Evolutionary conservation across 2,888 invertebrate genomes (phyloP).

Genomic region (Apodemia duryi): DNA sequence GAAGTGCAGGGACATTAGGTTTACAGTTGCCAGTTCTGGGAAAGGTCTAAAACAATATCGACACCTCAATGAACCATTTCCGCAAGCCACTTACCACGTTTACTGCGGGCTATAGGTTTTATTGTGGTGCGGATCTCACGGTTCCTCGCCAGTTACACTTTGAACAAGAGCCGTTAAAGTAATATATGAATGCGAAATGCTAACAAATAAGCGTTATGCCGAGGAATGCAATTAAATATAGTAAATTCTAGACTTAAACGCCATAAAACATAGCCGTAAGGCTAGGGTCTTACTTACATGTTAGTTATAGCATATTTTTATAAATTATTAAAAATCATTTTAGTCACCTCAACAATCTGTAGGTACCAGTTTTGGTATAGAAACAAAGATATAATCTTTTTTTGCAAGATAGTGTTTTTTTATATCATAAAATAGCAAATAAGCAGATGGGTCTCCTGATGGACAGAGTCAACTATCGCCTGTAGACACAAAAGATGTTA

Average conservation of each 20-base stretch:
- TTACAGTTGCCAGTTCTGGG: slow-evolving; percentile 65
- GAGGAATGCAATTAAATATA: background rate
- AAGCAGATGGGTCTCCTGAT: too few relatives aligned
- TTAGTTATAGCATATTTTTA: too few relatives aligned
- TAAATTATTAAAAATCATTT: too few relatives aligned
- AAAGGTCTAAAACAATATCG: slow-evolving; percentile 59
- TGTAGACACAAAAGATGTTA: too few relatives aligned
- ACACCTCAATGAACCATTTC: slow-evolving; percentile 44
- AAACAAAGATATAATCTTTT: too few relatives aligned
- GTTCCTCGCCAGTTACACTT: slow-evolving; percentile 25
- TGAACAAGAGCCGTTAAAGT: slow-evolving; percentile 20
- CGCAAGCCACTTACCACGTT: slow-evolving; percentile 42
- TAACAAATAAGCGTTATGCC: slow-evolving; percentile 1
- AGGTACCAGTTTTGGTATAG: too few relatives aligned
- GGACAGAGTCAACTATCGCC: too few relatives aligned
- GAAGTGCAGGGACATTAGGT: slow-evolving; percentile 65
- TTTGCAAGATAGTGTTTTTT: too few relatives aligned
- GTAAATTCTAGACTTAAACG: background rate
- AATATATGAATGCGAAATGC: background rate
- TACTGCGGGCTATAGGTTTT: slow-evolving; percentile 35
- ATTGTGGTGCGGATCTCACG: slow-evolving; percentile 33
- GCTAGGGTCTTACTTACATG: too few relatives aligned
- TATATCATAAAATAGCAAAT: too few relatives aligned
- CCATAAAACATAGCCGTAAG: too few relatives aligned
- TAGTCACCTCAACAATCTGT: too few relatives aligned